Evolutionary conservation across 2,888 invertebrate genomes (phyloP), one percentile per base, ranked within the genome.

Genomic region (Anorthoa munda): DNA sequence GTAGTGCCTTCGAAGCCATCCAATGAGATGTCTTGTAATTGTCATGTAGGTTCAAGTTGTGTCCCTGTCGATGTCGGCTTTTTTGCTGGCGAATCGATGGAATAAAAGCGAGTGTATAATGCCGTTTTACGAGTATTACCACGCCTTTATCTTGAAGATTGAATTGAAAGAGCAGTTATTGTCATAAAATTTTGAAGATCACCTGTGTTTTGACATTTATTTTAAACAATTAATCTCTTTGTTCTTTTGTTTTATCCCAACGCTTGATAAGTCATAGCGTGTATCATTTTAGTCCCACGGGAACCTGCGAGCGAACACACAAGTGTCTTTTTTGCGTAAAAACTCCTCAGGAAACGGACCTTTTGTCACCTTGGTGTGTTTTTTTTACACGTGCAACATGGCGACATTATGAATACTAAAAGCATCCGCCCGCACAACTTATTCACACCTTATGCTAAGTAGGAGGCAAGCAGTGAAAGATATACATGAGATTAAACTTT

Each of bases 371-470:
- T 76, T 77, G 5, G 31, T 61, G 51, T 72, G 58, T 53, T 72
- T 81, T 81, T 82, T 86, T 72, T 81, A 66, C 71, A 74, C 39
- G 66, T 74, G 77, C 56, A 51, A 80, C 82, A 77, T 75, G 72
- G 76, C 55, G 63, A 82, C 82, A 77, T 75, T 78, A 74, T 79
- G 83, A 77, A 87, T 83, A 85, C 77, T 85, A 87, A 86, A 75
- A 72, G 77, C 74, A 85, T 85, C 79, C 85, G 82, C 66, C 64
- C 73, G 53, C 26, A 60, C 59, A 67, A 45, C 23, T 31, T 75
- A 66, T 83, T 81, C 74, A 85, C 81, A 81, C 81, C 75, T 75
- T 61, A 46, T 59, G 46, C 17, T 69, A 46, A 66, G 53, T 67
- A 56, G 31, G 46, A 74, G 61, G 45, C 2, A 65, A 58, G 26